Evolutionary conservation across 1,140 invertebrate species (phyloP), one percentile per base, ranked within the genome.

Genomic region (Pachyrhynchus sulphureomaculatus): DNA sequence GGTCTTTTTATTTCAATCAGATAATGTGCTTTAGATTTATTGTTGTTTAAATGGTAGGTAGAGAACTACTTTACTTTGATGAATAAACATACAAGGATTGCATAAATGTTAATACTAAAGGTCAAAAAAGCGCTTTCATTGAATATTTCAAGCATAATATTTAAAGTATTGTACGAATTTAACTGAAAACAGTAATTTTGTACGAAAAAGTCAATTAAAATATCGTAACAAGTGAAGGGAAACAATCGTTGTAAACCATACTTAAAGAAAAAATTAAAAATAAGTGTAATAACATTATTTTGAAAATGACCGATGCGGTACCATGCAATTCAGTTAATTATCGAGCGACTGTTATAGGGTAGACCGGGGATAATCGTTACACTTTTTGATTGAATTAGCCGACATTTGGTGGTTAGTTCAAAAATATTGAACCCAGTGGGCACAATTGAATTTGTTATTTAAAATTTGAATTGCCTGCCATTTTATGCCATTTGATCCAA

Each of bases 271-370:
- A 55, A 17, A 12, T 41, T 12, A 18, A 55, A 17, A 42, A 55
- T 55, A 55, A 55, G 29, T 8, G 36, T 55, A 55, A 42, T 55
- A 55, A 55, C 52, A 42, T 55, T 55, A 55, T 55, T 55, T 55
- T 55, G 24, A 55, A 42, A 55, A 55, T 26, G 37, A 42, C 36
- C 52, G 52, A 55, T 42, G 52, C 21, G 17, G 52, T 42, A 55
- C 6, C 52, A 55, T 55, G 52, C 39, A 55, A 55, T 55, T 37
- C 9, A 55, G 33, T 13, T 55, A 55, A 55, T 55, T 55, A 37
- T 36, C 24, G 20, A 21, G 52, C 52, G 20, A 55, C 23, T 33
- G 52, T 37, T 42, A 55, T 55, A 55, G n/a, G n/a, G n/a, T n/a
- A n/a, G n/a, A n/a, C n/a, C n/a, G n/a, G n/a, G n/a, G n/a, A n/a